Evolutionary conservation across 2,113 vertebrate genomes (phyloP).

Genomic region (Misgurnus mizolepis): DNA sequence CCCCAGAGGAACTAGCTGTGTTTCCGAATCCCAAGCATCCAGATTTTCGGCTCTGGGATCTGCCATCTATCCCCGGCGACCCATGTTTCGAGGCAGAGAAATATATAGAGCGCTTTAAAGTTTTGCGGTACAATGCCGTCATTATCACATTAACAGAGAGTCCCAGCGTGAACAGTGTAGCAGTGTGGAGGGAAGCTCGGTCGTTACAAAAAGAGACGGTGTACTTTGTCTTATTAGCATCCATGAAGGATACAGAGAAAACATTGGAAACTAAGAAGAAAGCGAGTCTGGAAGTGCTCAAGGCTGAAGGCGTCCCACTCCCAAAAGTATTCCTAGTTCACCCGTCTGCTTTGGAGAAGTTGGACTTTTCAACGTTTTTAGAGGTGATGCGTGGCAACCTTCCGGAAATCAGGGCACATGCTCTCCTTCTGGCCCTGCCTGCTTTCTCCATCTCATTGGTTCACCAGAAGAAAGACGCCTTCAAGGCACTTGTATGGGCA

Average conservation of each 20-base stretch:
- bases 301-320: slow-evolving; percentile 60
- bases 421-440: slow-evolving; percentile 69
- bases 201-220: slow-evolving; percentile 62
- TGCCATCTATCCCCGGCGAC: slow-evolving; percentile 58
- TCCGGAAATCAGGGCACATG: slow-evolving; percentile 68
- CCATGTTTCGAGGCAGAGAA: slow-evolving; percentile 60
- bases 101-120: slow-evolving; percentile 66
- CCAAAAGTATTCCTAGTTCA: slow-evolving; percentile 66
- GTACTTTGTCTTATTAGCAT: slow-evolving; percentile 67
- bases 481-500: slow-evolving; percentile 71
- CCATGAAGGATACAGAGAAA: slow-evolving; percentile 58
- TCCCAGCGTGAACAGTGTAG: slow-evolving; percentile 53
- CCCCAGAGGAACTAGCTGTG: slow-evolving; percentile 58
- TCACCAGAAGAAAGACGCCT: slow-evolving; percentile 69
- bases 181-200: slow-evolving; percentile 62
- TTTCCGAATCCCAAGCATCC: slow-evolving; percentile 67
- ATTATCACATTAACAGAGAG: slow-evolving; percentile 64
- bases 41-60: slow-evolving; percentile 73
- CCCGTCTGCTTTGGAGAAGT: slow-evolving; percentile 62
- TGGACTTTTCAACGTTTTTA: slow-evolving; percentile 67
- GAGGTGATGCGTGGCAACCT: slow-evolving; percentile 65
- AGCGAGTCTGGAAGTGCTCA: slow-evolving; percentile 61
- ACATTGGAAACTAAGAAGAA: slow-evolving; percentile 60
- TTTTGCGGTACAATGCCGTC: slow-evolving; percentile 67
- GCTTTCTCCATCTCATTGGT: slow-evolving; percentile 60